Evolutionary conservation across 92 coral and sea anemone species (phyloP).

Genomic region (Porites rus): DNA sequence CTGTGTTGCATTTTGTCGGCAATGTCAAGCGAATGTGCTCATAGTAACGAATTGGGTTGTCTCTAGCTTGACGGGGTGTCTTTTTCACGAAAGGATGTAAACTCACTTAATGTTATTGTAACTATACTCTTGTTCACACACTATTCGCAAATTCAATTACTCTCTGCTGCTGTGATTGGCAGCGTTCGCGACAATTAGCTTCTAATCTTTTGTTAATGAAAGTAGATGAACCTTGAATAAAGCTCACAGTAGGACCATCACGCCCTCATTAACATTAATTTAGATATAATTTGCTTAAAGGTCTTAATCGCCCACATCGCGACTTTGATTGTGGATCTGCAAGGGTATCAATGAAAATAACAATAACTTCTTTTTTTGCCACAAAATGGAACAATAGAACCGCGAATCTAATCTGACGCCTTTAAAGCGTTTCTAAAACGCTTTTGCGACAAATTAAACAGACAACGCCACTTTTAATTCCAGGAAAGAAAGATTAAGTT

Average conservation of each 20-base stretch:
- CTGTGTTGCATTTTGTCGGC: slow-evolving; percentile 72
- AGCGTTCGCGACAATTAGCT: slow-evolving; percentile 78
- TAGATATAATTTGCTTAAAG: slow-evolving; percentile 93
- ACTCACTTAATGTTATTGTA: slow-evolving; percentile 44
- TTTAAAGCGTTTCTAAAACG: slow-evolving; percentile 31
- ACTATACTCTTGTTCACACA: slow-evolving; percentile 85
- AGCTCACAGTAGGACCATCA: slow-evolving; percentile 80
- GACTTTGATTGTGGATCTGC: slow-evolving; percentile 69
- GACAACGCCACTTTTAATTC: slow-evolving; percentile 38
- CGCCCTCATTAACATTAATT: slow-evolving; percentile 95
- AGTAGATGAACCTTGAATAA: slow-evolving; percentile 89
- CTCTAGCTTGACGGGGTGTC: slow-evolving; percentile 31
- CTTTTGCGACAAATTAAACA: slow-evolving; percentile 52
- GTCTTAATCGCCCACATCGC: slow-evolving; percentile 86
- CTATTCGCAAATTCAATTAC: slow-evolving; percentile 87
- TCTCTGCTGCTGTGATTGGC: slow-evolving; percentile 79
- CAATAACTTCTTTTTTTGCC: slow-evolving; percentile 58
- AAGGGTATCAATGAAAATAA: slow-evolving; percentile 73
- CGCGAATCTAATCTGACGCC: slow-evolving; percentile 71
- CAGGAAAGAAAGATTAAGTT: slow-evolving; percentile 30
- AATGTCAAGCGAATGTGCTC: not conserved
- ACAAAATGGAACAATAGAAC: slow-evolving; percentile 53
- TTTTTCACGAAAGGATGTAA: slow-evolving; percentile 16
- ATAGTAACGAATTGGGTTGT: slow-evolving; percentile 23
- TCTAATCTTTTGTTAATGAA: slow-evolving; percentile 97